Evolutionary conservation across 2,113 vertebrate genomes (phyloP).

Genomic region (Thamnaconus septentrionalis): DNA sequence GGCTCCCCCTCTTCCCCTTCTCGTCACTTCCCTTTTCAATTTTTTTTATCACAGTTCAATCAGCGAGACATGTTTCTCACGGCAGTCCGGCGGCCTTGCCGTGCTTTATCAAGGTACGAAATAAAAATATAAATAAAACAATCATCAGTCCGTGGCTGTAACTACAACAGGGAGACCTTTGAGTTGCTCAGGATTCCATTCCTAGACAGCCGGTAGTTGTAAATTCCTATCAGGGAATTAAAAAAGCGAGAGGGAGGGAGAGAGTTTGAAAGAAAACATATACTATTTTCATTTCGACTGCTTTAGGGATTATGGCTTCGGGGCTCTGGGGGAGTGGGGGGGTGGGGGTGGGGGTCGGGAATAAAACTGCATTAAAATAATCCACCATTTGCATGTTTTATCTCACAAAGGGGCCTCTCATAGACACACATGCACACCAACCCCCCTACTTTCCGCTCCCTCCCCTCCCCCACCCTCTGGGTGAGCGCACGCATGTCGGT

Average conservation of each 20-base stretch:
- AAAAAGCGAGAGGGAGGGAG: conserved; percentile 30
- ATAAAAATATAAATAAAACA: conserved; percentile 8
- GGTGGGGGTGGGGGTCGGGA: background rate
- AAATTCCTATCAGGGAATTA: conserved; percentile 60
- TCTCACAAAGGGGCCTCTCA: conserved; percentile 71
- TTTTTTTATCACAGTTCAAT: conserved; percentile 33
- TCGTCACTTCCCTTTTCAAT: background rate
- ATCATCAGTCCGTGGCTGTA: conserved; percentile 54
- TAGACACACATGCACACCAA: conserved; percentile 55
- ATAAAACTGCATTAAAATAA: conserved; percentile 76
- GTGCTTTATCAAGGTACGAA: conserved; percentile 7
- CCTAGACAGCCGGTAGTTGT: conserved; percentile 71
- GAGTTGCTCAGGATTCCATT: conserved; percentile 60
- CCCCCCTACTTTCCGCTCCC: conserved; percentile 35
- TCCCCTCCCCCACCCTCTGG: conserved; percentile 60
- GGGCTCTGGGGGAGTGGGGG: conserved; percentile 32
- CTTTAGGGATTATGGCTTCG: conserved; percentile 71
- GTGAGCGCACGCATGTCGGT: conserved; percentile 28
- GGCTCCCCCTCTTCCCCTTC: background rate
- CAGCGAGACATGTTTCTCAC: conserved; percentile 4
- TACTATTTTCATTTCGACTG: conserved; percentile 75
- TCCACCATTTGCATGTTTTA: conserved; percentile 80
- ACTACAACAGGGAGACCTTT: conserved; percentile 59
- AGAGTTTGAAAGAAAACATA: conserved; percentile 68
- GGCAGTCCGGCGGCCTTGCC: conserved; percentile 15